Evolutionary conservation across 2,888 invertebrate species (phyloP).

Genomic region (Eumerus sabulonum): DNA sequence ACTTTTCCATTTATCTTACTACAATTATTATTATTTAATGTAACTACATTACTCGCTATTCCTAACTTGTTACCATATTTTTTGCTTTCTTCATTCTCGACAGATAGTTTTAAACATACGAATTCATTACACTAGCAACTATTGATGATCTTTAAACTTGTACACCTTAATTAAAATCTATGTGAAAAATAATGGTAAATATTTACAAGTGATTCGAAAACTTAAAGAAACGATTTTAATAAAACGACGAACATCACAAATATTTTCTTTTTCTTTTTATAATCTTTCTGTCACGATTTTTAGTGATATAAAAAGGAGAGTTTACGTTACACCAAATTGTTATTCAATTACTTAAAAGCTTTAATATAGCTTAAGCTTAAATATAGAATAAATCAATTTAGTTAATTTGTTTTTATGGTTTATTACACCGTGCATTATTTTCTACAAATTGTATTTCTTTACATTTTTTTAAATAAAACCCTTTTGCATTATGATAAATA

Average conservation of each 20-base stretch:
- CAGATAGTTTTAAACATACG: conserved; percentile 55
- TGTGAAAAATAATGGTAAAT: conserved; percentile 40
- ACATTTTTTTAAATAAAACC: conserved; percentile 34
- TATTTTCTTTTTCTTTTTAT: conserved; percentile 32
- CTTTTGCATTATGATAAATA: conserved; percentile 58
- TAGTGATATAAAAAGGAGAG: conserved; percentile 37
- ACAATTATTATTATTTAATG: conserved; percentile 56
- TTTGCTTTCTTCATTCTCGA: conserved; percentile 40
- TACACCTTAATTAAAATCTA: conserved; percentile 39
- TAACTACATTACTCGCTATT: conserved; percentile 42
- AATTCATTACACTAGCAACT: conserved; percentile 55
- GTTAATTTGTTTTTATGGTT: conserved; percentile 12
- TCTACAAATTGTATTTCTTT: conserved; percentile 3
- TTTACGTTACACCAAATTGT: conserved; percentile 48
- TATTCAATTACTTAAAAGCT: conserved; percentile 34
- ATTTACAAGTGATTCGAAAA: conserved; percentile 49
- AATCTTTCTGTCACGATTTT: conserved; percentile 1
- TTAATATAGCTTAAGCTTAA: conserved; percentile 22
- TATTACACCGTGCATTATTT: conserved; percentile 44
- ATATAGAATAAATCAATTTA: neutral
- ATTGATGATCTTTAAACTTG: conserved; percentile 47
- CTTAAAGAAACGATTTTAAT: conserved; percentile 29
- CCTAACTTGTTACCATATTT: conserved; percentile 50
- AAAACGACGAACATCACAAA: conserved; percentile 57
- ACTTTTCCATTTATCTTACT: conserved; percentile 45